phyloP scores from a whole-genome alignment of 2,888 invertebrate species.

The Rhagophthalmus giganteus region DNA sequence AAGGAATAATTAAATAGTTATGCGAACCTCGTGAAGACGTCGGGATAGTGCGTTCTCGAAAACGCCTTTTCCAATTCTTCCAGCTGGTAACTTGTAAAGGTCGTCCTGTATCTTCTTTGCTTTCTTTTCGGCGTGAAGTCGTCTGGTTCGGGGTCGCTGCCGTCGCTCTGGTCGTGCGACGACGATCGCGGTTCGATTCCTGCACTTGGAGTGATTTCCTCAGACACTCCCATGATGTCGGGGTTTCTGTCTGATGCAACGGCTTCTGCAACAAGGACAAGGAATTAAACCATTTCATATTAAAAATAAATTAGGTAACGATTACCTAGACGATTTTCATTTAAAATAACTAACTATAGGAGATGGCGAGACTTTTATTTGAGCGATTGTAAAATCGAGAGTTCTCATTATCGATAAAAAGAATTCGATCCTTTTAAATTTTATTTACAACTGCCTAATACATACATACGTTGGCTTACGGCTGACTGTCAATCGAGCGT shows the following conservation, averaged over 20 bases:
- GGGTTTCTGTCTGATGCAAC: constrained; percentile 48
- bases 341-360: too few species aligned
- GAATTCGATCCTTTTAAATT: too few species aligned
- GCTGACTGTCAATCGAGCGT: too few species aligned
- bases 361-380: too few species aligned
- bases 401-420: too few species aligned
- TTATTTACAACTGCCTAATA: too few species aligned
- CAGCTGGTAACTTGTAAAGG: constrained; percentile 91
- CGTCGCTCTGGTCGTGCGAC: constrained; percentile 57
- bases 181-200: constrained; percentile 41
- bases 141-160: constrained; percentile 66
- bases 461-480: too few species aligned
- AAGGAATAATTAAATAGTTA: constrained; percentile 13
- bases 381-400: too few species aligned
- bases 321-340: too few species aligned
- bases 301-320: too few species aligned
- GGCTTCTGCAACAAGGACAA: constrained; percentile 53
- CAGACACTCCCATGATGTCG: constrained; percentile 54
- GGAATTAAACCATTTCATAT: too few species aligned
- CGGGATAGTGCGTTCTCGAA: constrained; percentile 96
- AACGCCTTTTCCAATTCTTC: constrained; percentile 97
- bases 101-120: constrained; percentile 89
- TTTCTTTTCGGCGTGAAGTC: constrained; percentile 87
- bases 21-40: constrained; percentile 94
- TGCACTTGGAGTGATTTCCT: constrained; percentile 49